These are phyloP conservation scores for Callorhinus ursinus DNA, from an alignment of 2,113 vertebrate species.

Conservation along the genomic window DNA sequence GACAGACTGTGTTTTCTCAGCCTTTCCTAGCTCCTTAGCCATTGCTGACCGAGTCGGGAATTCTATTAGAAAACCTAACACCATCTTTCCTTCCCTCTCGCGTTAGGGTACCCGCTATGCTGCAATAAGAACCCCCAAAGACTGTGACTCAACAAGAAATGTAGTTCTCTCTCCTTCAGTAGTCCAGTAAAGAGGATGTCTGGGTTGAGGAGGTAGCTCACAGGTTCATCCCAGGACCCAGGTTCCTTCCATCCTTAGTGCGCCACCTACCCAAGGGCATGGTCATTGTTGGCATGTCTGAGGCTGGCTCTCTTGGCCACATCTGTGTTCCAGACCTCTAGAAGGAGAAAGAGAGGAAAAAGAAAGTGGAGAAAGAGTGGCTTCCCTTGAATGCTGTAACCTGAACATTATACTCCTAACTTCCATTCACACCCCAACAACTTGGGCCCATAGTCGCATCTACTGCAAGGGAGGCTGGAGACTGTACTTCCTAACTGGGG, in stretches of 20 bases:
- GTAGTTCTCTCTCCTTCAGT: not conserved
- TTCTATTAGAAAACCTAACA: not conserved
- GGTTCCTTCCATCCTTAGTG: not conserved
- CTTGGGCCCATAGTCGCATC: not conserved
- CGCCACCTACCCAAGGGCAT: not conserved
- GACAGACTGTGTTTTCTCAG: not conserved
- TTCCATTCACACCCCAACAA: not conserved
- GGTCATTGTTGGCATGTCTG: not conserved
- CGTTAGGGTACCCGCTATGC: not conserved
- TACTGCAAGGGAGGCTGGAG: not conserved
- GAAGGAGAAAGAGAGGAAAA: not conserved
- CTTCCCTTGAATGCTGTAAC: not conserved
- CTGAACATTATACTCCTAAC: not conserved
- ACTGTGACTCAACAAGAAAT: not conserved
- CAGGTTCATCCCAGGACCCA: not conserved
- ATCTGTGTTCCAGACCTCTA: not conserved
- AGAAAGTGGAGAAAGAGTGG: not conserved
- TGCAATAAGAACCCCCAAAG: not conserved
- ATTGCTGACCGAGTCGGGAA: not conserved
- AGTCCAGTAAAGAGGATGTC: not conserved
- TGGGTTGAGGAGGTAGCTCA: not conserved
- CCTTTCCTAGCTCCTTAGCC: not conserved
- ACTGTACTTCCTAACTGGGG: not conserved
- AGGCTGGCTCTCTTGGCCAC: not conserved
- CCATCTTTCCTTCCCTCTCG: not conserved